These are phyloP conservation scores for Cyprinella venusta DNA, from an alignment of 2,797 vertebrate species.

Conservation along the genomic window DNA sequence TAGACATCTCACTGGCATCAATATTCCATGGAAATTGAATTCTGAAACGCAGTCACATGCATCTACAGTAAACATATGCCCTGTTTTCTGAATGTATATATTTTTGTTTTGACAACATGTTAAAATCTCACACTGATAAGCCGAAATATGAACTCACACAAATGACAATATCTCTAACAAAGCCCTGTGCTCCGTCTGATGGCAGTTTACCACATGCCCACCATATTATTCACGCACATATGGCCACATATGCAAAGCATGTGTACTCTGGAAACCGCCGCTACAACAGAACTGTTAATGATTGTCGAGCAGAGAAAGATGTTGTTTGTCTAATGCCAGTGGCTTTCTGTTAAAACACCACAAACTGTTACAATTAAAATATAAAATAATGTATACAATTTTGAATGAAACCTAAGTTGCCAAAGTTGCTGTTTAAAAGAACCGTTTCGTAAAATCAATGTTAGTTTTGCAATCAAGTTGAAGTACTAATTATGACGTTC, in stretches of 20 bases:
- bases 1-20: background rate
- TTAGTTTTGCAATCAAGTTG: too few species aligned
- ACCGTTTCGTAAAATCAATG: background rate
- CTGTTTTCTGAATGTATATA: background rate
- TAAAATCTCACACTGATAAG: background rate
- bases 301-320: conserved; percentile 24
- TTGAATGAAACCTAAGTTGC: background rate
- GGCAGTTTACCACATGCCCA: conserved; percentile 32
- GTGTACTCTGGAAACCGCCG: conserved; percentile 57
- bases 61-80: background rate
- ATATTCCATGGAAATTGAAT: background rate
- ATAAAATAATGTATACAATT: background rate
- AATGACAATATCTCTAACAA: background rate
- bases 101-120: background rate
- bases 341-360: conserved; percentile 9
- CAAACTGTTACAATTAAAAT: too few species aligned
- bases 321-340: background rate
- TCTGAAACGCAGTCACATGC: background rate
- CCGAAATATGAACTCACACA: background rate
- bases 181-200: background rate
- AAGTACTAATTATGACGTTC: background rate
- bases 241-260: conserved; percentile 69
- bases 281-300: conserved; percentile 65
- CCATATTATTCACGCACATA: conserved; percentile 48
- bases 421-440: background rate